Evolutionary conservation across 2,888 invertebrate genomes (phyloP).

Genomic region (Catocala nupta): DNA sequence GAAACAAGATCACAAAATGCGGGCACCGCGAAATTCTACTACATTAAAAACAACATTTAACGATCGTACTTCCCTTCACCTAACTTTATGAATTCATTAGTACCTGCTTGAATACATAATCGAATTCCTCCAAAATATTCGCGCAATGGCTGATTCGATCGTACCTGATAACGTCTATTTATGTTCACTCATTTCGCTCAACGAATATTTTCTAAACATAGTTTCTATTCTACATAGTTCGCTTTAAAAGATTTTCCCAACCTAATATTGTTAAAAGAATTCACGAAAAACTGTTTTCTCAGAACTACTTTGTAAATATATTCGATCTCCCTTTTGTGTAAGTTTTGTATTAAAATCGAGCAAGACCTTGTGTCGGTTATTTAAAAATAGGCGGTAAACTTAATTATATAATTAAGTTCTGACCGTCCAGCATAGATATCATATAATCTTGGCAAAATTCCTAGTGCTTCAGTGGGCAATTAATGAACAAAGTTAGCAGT

Average conservation of each 20-base stretch:
- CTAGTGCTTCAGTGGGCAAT: constrained; percentile 54
- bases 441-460: constrained; percentile 49
- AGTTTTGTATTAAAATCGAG: neutral
- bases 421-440: constrained; percentile 28
- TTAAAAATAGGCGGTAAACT: constrained; percentile 8
- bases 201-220: constrained; percentile 6
- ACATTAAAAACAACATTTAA: neutral
- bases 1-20: too few species aligned
- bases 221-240: constrained; percentile 2
- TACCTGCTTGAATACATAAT: constrained; percentile 10
- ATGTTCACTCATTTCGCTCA: constrained; percentile 5
- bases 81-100: constrained; percentile 1
- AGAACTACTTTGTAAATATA: neutral
- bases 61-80: neutral
- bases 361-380: neutral
- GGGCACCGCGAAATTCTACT: too few species aligned
- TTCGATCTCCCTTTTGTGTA: neutral
- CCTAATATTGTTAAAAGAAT: neutral
- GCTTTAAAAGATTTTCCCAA: neutral
- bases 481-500: constrained; percentile 61
- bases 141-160: constrained; percentile 1
- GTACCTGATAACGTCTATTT: constrained; percentile 10
- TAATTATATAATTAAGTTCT: constrained; percentile 32
- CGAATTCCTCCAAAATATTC: constrained; percentile 2
- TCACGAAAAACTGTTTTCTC: neutral